These are phyloP conservation scores for Caerostris extrusa DNA, from an alignment of 1,140 invertebrate species.

Conservation along the genomic window DNA sequence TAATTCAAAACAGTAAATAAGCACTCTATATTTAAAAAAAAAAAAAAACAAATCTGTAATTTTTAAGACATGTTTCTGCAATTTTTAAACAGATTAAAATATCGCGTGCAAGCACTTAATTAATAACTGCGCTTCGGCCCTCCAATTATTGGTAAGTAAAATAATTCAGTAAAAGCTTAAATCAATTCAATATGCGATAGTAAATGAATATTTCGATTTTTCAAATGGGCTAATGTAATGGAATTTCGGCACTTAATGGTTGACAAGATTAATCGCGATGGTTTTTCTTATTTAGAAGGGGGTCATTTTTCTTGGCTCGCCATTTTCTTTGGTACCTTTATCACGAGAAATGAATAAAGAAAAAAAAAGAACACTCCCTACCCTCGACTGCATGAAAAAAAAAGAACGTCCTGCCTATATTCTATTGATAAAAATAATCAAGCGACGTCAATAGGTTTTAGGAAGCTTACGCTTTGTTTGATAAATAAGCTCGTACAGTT, in stretches of 20 bases:
- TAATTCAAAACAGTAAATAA: no score
- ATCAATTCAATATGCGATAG: not conserved
- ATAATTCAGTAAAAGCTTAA: slow-evolving; percentile 12
- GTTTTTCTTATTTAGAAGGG: slow-evolving; percentile 4
- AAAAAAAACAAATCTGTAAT: no score
- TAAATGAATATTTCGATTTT: slow-evolving; percentile 28
- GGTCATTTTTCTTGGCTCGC: not conserved
- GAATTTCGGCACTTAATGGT: not conserved
- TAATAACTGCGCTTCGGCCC: not conserved
- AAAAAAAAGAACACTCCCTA: not conserved
- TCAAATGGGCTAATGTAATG: slow-evolving; percentile 18
- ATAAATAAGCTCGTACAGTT: not conserved
- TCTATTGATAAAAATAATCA: slow-evolving; percentile 1
- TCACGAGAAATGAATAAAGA: not conserved
- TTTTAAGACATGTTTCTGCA: not conserved
- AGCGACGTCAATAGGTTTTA: not conserved
- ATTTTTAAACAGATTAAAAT: not conserved
- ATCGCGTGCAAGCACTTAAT: not conserved
- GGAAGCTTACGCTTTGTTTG: slow-evolving; percentile 15
- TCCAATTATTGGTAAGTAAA: not conserved
- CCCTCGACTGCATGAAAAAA: not conserved
- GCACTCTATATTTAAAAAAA: no score
- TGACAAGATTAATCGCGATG: slow-evolving; percentile 2
- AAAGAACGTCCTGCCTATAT: not conserved
- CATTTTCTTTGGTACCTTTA: not conserved